Evolutionary conservation across 2,797 vertebrate species (phyloP), one percentile per base, ranked within the genome.

Genomic region (Capromys pilorides): DNA sequence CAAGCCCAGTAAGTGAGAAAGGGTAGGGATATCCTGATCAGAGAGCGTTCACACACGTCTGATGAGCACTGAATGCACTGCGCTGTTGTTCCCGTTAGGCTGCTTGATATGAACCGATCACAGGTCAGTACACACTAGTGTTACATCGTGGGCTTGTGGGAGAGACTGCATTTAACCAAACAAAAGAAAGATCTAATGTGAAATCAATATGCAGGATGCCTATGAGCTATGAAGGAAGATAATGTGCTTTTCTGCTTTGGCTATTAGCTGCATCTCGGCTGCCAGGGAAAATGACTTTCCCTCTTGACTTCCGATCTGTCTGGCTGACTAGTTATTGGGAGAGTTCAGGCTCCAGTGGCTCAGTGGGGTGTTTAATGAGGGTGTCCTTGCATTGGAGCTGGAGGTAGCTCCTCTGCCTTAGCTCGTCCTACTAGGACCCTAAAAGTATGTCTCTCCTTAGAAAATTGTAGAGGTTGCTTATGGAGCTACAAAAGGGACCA

Each of bases 231-330:
- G 86, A 86, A 75, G 36, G 93, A 91, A 94, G 85, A 49, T 31
- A 93, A 79, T 87, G 78, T 88, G 84, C 77, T 96, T 97, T 96
- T 66, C 81, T 95, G 83, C 92, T 87, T 88, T 94, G 91, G 85
- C 69, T 97, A 33, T 90, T 90, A 95, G 90, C 81, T 93, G 93
- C 31, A 16, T 92, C 94, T 94, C 39, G 19, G 59, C 89, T 93
- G 89, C 96, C 92, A 95, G 66, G 19, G 66, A 95, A 95, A 79
- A 96, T 95, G 93, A 5, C 57, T 94, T 96, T 96, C 81, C 12
- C 19, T 93, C 67, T 94, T 51, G 28, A 45, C 87, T 93, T 81
- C 67, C 77, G 88, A 36, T 92, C 5, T 8, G 0, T 31, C 61
- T 93, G 7, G 24, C 73, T 93, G 81, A n/a, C 67, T 86, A 67